These are phyloP conservation scores for Taeniopygia guttata DNA, from an alignment of 2,797 vertebrate species.

Conservation along the genomic window DNA sequence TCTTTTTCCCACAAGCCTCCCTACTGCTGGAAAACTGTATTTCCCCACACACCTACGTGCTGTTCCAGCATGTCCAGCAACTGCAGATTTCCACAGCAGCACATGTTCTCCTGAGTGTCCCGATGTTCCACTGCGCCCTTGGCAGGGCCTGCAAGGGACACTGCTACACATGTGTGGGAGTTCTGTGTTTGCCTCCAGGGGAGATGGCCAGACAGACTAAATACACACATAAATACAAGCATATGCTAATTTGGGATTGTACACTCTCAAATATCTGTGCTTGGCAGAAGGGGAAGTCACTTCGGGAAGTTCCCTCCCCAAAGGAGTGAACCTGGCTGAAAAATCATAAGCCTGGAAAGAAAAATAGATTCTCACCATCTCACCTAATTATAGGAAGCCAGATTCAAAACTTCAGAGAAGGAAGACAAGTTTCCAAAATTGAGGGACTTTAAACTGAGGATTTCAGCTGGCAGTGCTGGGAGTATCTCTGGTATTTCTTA, in stretches of 20 bases:
- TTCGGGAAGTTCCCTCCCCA: neutral
- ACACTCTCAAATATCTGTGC: neutral
- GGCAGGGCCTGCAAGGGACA: neutral
- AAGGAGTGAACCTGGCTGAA: neutral
- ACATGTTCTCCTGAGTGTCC: neutral
- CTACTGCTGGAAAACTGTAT: neutral
- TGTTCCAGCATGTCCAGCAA: neutral
- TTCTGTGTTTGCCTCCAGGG: neutral
- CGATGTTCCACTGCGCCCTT: neutral
- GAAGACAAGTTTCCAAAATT: neutral
- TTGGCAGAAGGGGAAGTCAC: neutral
- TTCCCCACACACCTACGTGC: constrained; percentile 12
- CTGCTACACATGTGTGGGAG: neutral
- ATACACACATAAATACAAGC: neutral
- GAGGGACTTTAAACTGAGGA: neutral
- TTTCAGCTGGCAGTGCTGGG: neutral
- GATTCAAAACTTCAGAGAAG: neutral
- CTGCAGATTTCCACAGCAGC: neutral
- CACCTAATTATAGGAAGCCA: neutral
- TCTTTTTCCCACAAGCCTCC: neutral
- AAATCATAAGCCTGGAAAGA: neutral
- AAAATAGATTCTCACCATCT: constrained; percentile 9
- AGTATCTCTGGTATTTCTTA: neutral
- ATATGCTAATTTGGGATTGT: neutral
- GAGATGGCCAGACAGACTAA: neutral